phyloP scores from a whole-genome alignment of 64 coral and sea anemone genomes.

The Stichodactyla mertensii region DNA sequence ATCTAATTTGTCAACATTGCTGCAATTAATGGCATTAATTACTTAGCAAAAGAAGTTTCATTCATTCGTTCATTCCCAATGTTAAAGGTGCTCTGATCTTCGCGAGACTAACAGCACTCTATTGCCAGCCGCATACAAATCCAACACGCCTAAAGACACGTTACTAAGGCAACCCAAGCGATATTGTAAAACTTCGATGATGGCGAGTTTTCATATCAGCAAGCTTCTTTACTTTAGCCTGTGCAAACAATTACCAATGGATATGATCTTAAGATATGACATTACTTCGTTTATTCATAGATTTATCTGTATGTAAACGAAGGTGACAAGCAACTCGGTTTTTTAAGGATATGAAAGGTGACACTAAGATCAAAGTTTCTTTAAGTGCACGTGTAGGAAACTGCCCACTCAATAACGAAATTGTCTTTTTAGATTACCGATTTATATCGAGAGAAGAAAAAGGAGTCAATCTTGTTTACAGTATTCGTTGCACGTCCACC shows the following conservation, averaged over 20 bases:
- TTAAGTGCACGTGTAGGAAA: neutral
- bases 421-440: neutral
- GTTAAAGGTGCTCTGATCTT: no score
- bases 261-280: neutral
- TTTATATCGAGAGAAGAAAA: neutral
- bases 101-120: no score
- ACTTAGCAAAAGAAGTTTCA: no score
- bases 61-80: no score
- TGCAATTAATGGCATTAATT: no score
- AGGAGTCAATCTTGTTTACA: neutral
- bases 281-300: neutral
- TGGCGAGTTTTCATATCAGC: neutral
- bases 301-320: neutral
- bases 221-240: conserved; percentile 5
- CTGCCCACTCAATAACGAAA: neutral
- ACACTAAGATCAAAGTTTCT: neutral
- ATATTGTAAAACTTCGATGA: neutral
- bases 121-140: no score
- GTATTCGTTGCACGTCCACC: no score
- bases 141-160: neutral
- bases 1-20: no score
- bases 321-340: neutral
- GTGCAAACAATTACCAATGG: neutral
- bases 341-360: neutral
- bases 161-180: neutral